Evolutionary conservation across 2,888 invertebrate species (phyloP).

Genomic region (Antheraea assamensis): DNA sequence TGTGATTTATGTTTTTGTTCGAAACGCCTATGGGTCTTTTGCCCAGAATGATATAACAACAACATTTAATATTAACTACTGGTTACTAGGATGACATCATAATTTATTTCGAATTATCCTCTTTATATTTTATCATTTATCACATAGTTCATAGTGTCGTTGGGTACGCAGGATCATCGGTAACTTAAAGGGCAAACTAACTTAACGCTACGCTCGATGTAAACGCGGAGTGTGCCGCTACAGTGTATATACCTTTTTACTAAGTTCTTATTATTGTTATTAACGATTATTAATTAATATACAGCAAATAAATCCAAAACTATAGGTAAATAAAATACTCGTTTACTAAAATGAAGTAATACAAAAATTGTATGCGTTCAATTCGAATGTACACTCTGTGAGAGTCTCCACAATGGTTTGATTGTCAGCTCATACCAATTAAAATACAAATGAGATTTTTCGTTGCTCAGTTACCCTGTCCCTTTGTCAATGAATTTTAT

Average conservation of each 20-base stretch:
- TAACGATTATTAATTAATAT: background rate
- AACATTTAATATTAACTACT: no score
- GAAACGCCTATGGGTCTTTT: no score
- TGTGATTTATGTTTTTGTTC: no score
- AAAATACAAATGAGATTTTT: constrained; percentile 54
- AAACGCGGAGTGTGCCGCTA: no score
- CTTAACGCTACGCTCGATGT: no score
- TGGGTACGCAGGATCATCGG: no score
- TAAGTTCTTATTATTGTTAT: background rate
- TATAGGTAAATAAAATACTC: background rate
- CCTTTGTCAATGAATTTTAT: constrained; percentile 35
- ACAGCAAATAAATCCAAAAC: background rate
- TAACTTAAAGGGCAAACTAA: no score
- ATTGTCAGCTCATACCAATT: constrained; percentile 52
- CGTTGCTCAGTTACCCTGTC: constrained; percentile 34
- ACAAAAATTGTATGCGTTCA: constrained; percentile 15
- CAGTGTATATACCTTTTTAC: background rate
- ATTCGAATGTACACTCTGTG: constrained; percentile 17
- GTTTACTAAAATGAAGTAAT: background rate
- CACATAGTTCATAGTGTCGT: no score
- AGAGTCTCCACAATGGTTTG: constrained; percentile 25
- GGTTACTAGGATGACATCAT: no score
- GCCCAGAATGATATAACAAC: no score
- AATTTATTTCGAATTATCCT: no score
- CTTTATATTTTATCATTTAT: no score